Evolutionary conservation across 2,888 invertebrate genomes (phyloP), one percentile per base, ranked within the genome.

Genomic region (Alviniconcha strummeri): DNA sequence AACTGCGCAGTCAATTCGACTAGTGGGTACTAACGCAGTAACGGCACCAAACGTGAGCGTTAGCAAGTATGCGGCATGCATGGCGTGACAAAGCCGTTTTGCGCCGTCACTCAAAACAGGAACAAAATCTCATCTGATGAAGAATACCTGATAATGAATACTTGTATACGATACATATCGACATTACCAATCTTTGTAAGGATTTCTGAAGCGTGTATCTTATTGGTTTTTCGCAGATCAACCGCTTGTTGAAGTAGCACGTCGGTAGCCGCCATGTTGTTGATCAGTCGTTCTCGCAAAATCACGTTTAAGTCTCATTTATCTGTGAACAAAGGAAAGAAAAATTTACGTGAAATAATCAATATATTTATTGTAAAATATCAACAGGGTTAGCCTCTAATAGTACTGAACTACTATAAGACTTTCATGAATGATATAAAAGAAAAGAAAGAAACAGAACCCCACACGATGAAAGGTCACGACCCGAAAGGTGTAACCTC

Each of bases 251-350:
- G 85, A 81, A 85, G 85, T 78, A 86, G 67, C 76, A 86, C 86
- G 77, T 82, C 82, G 82, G 77, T 82, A 77, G 86, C 86, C 81
- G 86, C 86, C 86, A 86, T 86, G 72, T 86, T 86, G 85, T 77
- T 74, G 80, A 80, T 79, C 54, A 64, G 78, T 56, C 78, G 78
- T 13, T 78, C 64, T 78, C 78, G 78, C 15, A 5, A 4, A 11
- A 13, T 78, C 60, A 78, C 60, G 64, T 78, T 60, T 60, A 11
- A 60, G 60, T 60, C 60, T 60, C 60, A 13, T 4, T 60, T 8
- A 60, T 60, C 13, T 60, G 60, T 11, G 60, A 60, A 11, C 0
- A 36, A 36, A 36, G 36, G 36, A 36, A 36, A 36, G 36, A 36
- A 36, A 36, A 36, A 36, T 36, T 36, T 36, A 36, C 3, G 36